These are phyloP conservation scores for Pristiophorus japonicus DNA, from an alignment of 2,113 vertebrate species.

Conservation along the genomic window DNA sequence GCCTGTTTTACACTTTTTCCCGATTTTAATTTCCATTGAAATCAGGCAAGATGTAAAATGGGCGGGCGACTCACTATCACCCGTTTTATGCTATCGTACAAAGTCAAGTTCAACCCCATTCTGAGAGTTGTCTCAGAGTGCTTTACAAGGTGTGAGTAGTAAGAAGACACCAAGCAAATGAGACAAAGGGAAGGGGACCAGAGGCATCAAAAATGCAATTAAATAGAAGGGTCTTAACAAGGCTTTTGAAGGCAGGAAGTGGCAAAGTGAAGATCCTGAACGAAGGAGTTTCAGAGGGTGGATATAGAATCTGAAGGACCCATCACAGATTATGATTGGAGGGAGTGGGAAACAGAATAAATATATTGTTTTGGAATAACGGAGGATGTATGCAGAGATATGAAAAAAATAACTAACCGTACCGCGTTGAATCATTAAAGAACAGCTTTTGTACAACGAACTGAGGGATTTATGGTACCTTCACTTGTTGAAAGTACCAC, in stretches of 20 bases:
- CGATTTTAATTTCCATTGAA: not conserved
- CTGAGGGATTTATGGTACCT: not conserved
- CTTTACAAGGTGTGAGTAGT: not conserved
- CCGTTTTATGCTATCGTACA: not conserved
- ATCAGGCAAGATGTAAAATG: not conserved
- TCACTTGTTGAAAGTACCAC: not conserved
- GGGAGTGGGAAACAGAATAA: not conserved
- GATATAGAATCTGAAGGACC: not conserved
- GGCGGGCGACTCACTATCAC: not conserved
- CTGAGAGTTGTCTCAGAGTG: not conserved
- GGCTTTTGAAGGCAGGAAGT: not conserved
- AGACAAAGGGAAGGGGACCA: not conserved
- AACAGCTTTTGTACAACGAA: not conserved
- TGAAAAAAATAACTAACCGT: not conserved
- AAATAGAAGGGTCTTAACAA: not conserved
- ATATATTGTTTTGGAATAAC: not conserved
- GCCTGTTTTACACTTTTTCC: not conserved
- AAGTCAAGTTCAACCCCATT: not conserved
- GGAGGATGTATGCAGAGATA: no score
- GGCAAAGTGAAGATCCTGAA: not conserved
- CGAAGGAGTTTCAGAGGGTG: not conserved
- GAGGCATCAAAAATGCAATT: not conserved
- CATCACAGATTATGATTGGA: not conserved
- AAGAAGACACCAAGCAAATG: no score
- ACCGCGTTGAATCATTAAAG: not conserved